Conservation (phyloP, 2,113 vertebrate genomes). For the Spilogale gracilis region DNA sequence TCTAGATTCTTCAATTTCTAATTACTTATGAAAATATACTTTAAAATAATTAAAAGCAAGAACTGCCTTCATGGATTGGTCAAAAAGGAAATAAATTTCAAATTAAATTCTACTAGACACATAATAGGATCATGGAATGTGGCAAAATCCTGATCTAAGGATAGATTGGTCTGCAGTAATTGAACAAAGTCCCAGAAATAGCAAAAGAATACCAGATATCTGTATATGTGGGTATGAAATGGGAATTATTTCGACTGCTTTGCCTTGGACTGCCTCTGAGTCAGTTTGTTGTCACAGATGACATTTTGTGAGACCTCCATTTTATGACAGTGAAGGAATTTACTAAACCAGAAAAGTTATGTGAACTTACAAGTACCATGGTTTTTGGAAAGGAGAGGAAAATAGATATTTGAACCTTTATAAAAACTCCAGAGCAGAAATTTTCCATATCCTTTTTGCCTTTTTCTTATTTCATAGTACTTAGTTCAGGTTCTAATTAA, state of each 20-base stretch:
- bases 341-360: neutral
- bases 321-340: neutral
- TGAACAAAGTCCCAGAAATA: constrained; percentile 16
- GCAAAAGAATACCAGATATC: neutral
- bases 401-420: neutral
- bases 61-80: neutral
- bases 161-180: neutral
- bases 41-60: constrained; percentile 28
- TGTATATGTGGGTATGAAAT: neutral
- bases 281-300: neutral
- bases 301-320: neutral
- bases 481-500: neutral
- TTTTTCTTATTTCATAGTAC: neutral
- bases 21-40: neutral
- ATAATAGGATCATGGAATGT: neutral
- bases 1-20: neutral
- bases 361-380: neutral
- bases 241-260: neutral
- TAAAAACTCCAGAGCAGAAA: neutral
- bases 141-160: neutral
- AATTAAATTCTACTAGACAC: neutral
- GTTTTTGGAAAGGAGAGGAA: neutral
- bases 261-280: neutral
- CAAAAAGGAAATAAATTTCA: neutral
- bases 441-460: rapidly evolving